Base-by-base conservation (phyloP, 2,113 vertebrate species). In the Stigmatopora argus region DNA sequence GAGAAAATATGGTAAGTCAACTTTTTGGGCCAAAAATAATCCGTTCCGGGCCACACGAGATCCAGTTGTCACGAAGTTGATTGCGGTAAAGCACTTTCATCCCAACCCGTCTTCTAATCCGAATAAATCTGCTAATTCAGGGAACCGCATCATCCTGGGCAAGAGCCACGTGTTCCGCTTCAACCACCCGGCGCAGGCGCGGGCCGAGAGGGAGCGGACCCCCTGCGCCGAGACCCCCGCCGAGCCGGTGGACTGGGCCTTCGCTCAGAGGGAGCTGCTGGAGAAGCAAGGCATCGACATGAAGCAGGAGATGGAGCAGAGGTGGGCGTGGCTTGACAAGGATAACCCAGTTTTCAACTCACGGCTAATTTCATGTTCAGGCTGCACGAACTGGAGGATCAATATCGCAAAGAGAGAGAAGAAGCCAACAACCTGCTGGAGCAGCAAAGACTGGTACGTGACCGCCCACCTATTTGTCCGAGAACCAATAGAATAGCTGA, bases 101-200 rank as follows among this genome's bases (percentile, higher is more conserved):
- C 26, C 26, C 26, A 3, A 31, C 26, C 26, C 26, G 26, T 31
- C 26, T 31, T 31, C 26, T 31, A 31, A 31, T 31, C 26, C 26
- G 3, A 31, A 31, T 31, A 31, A 31, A n/a, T n/a, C n/a, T 31
- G 26, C 26, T 31, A 31, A 31, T n/a, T 44, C 75, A 99, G 97
- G 97, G 64, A 98, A 98, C 65, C 94, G 97, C 60, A 98, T 99
- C 83, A 98, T 99, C 87, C 92, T 99, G 93, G 97, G 97, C 0
- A 98, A 98, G 89, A 98, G 95, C 87, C 97, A 99, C 0, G 96
- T 99, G 26, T 99, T 99, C 89, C 93, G 97, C n/a, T 99, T 98
- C 86, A 99, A 94, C 86, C 97, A 99, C 83, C 97, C 97, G 0
- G 96, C 94, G 80, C 96, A 99, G 89, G 96, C 97, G 0, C 88